Evolutionary conservation across 2,797 vertebrate species (phyloP).

Genomic region (Pampus argenteus): DNA sequence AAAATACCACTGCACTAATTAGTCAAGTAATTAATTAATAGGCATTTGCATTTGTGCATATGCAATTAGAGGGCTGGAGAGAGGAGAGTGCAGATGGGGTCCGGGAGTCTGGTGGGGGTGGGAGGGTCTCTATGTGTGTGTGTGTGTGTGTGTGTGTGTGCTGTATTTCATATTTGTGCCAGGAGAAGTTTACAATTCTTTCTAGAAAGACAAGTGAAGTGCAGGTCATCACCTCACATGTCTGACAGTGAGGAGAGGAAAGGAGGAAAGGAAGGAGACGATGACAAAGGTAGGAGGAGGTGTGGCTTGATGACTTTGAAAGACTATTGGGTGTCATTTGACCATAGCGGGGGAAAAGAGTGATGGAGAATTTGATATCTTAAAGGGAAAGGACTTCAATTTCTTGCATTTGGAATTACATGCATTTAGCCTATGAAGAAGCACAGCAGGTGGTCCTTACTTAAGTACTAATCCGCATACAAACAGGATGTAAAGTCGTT

Average conservation of each 20-base stretch:
- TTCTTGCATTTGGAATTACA: slow-evolving; percentile 43
- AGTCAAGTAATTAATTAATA: slow-evolving; percentile 99
- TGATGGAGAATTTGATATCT: slow-evolving; percentile 49
- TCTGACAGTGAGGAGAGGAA: slow-evolving; percentile 47
- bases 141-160: slow-evolving; percentile 28
- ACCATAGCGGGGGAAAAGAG: slow-evolving; percentile 22
- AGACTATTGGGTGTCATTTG: slow-evolving; percentile 51
- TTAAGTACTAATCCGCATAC: slow-evolving; percentile 67
- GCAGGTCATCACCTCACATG: slow-evolving; percentile 70
- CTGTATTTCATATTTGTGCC: slow-evolving; percentile 59
- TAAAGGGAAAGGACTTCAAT: slow-evolving; percentile 45
- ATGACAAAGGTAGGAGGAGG: slow-evolving; percentile 42
- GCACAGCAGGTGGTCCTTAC: slow-evolving; percentile 72
- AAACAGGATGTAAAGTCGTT: slow-evolving; percentile 71
- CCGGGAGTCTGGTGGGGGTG: slow-evolving; percentile 70
- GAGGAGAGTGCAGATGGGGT: slow-evolving; percentile 96
- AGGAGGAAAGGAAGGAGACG: slow-evolving; percentile 1
- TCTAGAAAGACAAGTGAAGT: slow-evolving; percentile 73
- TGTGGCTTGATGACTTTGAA: slow-evolving; percentile 73
- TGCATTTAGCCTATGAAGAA: slow-evolving; percentile 28
- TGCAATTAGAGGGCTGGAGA: slow-evolving; percentile 97
- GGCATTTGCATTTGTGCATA: slow-evolving; percentile 99
- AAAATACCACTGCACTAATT: slow-evolving; percentile 99
- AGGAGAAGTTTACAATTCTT: slow-evolving; percentile 69
- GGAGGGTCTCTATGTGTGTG: slow-evolving; percentile 31